Percentiles rank a stretch among this genome's conserved stretches.
Evolutionary conservation across 2,113 vertebrate species (phyloP).

Genomic region (Cavia porcellus): DNA sequence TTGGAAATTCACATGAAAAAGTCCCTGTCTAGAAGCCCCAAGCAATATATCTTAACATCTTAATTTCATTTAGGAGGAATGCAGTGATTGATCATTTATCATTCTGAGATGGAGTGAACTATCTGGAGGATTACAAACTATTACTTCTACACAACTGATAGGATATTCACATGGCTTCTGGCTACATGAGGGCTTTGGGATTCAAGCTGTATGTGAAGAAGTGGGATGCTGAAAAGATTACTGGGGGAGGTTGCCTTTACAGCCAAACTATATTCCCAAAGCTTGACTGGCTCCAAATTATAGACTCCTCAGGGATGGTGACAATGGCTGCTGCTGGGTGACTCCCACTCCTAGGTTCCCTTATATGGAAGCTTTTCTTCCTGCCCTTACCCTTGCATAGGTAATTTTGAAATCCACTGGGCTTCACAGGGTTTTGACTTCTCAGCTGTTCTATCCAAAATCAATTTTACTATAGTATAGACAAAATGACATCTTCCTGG

Average conservation of each 20-base stretch:
- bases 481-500: neutral
- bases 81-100: constrained; percentile 80
- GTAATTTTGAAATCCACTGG: neutral
- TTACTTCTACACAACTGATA: constrained; percentile 79
- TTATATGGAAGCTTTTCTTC: neutral
- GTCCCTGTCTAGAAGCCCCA: constrained; percentile 69
- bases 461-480: neutral
- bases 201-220: constrained; percentile 70
- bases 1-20: constrained; percentile 62
- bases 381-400: neutral
- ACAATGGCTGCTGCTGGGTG: constrained; percentile 40
- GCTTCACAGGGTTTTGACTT: neutral
- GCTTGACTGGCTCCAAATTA: constrained; percentile 28
- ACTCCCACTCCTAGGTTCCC: neutral
- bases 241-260: constrained; percentile 60
- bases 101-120: constrained; percentile 83
- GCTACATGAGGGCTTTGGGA: constrained; percentile 58
- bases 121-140: constrained; percentile 80
- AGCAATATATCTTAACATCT: constrained; percentile 79
- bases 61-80: constrained; percentile 85
- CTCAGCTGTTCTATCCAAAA: constrained; percentile 39
- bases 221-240: constrained; percentile 82
- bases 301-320: constrained; percentile 39
- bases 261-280: constrained; percentile 31
- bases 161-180: constrained; percentile 85